Conservation (phyloP, 2,797 vertebrate genomes). For the Margarornis squamiger region DNA sequence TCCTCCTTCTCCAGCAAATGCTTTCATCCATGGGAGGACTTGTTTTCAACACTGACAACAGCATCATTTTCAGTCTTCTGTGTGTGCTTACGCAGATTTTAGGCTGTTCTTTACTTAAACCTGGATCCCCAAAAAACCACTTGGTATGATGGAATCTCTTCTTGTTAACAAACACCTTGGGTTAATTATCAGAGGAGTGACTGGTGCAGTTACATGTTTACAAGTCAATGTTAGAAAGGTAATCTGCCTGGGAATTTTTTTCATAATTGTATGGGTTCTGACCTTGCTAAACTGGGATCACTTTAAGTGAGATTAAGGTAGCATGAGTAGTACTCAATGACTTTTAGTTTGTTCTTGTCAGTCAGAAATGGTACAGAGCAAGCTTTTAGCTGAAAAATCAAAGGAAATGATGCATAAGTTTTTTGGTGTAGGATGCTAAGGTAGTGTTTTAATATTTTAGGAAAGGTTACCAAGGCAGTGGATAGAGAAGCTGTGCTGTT, state of each 20-base stretch:
- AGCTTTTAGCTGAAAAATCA: background rate
- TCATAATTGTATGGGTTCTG: background rate
- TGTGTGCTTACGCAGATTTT: background rate
- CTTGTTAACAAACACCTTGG: background rate
- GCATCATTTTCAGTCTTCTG: background rate
- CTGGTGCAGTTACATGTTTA: background rate
- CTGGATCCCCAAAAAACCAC: background rate
- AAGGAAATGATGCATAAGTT: background rate
- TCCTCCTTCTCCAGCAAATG: background rate
- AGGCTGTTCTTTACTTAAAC: background rate
- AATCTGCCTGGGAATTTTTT: background rate
- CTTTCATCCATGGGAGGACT: background rate
- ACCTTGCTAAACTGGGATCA: background rate
- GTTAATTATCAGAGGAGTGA: background rate
- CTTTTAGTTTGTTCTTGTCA: background rate
- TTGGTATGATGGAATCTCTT: background rate
- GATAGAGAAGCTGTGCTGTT: background rate
- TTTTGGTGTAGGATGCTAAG: background rate
- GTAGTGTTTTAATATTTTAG: slow-evolving; percentile 19
- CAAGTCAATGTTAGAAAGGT: background rate
- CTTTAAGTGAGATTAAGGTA: background rate
- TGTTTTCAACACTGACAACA: background rate
- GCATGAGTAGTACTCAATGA: background rate
- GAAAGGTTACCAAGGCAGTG: background rate
- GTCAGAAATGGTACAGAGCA: background rate